Evolutionary conservation across 2,888 invertebrate genomes (phyloP).

Genomic region (Lycaena phlaeas): DNA sequence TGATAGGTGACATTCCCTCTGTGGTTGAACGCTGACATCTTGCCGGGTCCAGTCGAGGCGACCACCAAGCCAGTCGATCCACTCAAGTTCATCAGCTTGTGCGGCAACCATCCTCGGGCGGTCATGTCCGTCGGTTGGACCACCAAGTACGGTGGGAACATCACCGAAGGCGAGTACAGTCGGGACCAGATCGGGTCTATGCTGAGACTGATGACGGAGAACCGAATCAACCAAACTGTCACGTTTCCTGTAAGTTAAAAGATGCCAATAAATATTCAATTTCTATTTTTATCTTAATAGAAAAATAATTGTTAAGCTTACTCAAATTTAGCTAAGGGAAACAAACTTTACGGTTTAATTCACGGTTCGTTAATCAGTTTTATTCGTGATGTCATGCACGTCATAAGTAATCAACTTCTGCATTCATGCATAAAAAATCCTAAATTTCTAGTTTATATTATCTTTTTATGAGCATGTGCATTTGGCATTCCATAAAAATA

Average conservation of each 20-base stretch:
- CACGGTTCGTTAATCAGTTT: too few species aligned
- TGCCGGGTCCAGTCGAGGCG: slow-evolving; percentile 80
- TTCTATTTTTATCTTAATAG: background rate
- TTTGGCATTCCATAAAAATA: too few species aligned
- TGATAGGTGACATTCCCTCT: slow-evolving; percentile 82
- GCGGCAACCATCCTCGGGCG: slow-evolving; percentile 73
- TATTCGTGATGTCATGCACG: too few species aligned
- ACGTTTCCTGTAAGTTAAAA: slow-evolving; percentile 81
- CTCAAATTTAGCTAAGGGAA: too few species aligned
- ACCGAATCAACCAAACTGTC: slow-evolving; percentile 76
- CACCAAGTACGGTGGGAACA: slow-evolving; percentile 74
- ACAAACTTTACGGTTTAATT: too few species aligned
- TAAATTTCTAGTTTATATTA: too few species aligned
- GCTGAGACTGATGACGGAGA: slow-evolving; percentile 71
- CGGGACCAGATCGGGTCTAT: slow-evolving; percentile 78
- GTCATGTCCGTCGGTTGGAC: slow-evolving; percentile 91
- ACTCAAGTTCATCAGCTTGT: slow-evolving; percentile 74
- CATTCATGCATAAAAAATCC: too few species aligned
- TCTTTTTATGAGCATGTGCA: too few species aligned
- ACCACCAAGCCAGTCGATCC: slow-evolving; percentile 75
- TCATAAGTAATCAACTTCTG: too few species aligned
- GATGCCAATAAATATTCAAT: too few species aligned
- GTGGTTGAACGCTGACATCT: slow-evolving; percentile 92
- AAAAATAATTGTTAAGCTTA: too few species aligned
- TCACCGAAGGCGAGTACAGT: slow-evolving; percentile 74